Conservation (phyloP, 2,797 vertebrate genomes). For the Coregonus sp. region DNA sequence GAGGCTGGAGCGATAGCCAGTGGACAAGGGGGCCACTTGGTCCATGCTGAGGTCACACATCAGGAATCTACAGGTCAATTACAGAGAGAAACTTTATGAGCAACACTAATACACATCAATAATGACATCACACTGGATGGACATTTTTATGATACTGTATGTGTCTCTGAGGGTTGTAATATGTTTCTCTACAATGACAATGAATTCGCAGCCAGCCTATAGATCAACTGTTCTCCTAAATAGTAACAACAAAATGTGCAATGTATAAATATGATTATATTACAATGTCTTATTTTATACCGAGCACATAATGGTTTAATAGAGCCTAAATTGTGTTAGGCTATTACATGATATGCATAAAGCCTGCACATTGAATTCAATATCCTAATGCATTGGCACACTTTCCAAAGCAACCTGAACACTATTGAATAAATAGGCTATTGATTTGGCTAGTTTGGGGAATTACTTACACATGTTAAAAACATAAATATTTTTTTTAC, state of each 20-base stretch:
- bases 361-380: not conserved
- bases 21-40: constrained; percentile 81
- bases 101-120: not conserved
- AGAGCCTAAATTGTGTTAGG: not conserved
- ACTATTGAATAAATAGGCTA: not conserved
- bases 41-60: constrained; percentile 86
- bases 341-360: not conserved
- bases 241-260: not conserved
- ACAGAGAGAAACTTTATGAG: not conserved
- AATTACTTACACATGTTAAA: not conserved
- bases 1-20: constrained; percentile 73
- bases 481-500: not conserved
- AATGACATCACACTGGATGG: not conserved
- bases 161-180: not conserved
- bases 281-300: not conserved
- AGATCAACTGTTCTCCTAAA: not conserved
- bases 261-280: not conserved
- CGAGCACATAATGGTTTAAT: no score
- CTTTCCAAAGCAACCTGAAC: not conserved
- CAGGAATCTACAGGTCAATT: constrained; percentile 5
- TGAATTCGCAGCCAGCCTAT: not conserved
- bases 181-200: not conserved
- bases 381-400: not conserved
- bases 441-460: no score
- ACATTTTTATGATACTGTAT: not conserved